Conservation (phyloP, 2,888 invertebrate species). For the Nesidiocoris tenuis region DNA sequence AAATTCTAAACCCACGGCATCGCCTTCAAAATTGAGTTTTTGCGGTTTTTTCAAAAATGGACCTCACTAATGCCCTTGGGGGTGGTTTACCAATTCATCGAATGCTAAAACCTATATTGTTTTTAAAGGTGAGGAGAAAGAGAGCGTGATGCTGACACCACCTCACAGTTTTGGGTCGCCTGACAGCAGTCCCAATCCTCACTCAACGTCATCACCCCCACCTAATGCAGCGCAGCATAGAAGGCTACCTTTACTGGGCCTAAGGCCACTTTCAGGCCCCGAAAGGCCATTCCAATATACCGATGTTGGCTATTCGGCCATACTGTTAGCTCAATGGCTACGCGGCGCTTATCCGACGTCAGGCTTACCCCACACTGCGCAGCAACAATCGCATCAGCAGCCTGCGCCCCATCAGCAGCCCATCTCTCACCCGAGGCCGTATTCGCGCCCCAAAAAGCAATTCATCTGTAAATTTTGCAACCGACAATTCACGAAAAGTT, state of each 20-base stretch:
- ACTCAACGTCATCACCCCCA: neutral
- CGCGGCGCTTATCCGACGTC: constrained; percentile 65
- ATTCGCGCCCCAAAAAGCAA: constrained; percentile 69
- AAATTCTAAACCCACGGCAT: too few species aligned
- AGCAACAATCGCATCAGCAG: neutral
- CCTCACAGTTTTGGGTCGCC: constrained; percentile 43
- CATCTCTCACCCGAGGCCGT: constrained; percentile 56
- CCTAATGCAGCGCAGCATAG: neutral
- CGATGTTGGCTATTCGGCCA: constrained; percentile 55
- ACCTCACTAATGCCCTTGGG: too few species aligned
- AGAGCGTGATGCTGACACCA: constrained; percentile 46
- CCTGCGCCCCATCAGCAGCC: constrained; percentile 57
- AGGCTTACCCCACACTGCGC: neutral
- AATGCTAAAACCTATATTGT: too few species aligned
- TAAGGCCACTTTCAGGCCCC: constrained; percentile 31
- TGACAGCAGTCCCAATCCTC: constrained; percentile 41
- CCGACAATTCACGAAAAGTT: constrained; percentile 95
- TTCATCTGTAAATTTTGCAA: constrained; percentile 98
- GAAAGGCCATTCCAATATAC: neutral
- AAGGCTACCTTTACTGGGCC: neutral
- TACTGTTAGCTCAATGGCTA: constrained; percentile 73
- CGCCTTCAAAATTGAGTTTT: too few species aligned
- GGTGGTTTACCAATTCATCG: too few species aligned
- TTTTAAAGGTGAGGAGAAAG: constrained; percentile 29
- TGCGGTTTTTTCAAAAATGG: too few species aligned